A percentile compares a stretch with the other conserved stretches of the same genome.
Evolutionary conservation across 2,888 invertebrate species (phyloP).

Genomic region (Hypercompe scribonia): DNA sequence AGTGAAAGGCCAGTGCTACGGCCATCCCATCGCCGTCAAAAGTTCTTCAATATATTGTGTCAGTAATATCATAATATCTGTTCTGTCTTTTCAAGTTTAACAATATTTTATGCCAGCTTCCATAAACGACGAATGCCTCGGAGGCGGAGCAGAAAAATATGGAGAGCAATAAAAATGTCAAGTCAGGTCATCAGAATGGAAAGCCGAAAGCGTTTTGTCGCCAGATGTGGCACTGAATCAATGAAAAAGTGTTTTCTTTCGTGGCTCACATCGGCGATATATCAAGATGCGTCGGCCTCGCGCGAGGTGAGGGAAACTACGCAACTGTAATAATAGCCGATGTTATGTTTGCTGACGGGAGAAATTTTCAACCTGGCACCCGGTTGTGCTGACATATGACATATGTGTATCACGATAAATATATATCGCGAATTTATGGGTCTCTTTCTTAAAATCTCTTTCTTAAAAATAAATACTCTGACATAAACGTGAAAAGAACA

Average conservation of each 20-base stretch:
- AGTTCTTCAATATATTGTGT: constrained; percentile 73
- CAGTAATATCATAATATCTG: constrained; percentile 79
- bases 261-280: constrained; percentile 79
- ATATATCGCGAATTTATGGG: constrained; percentile 60
- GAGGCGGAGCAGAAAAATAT: constrained; percentile 81
- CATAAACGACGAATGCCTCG: constrained; percentile 77
- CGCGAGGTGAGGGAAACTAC: constrained; percentile 52
- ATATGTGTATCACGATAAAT: constrained; percentile 60
- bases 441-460: constrained; percentile 60
- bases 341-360: constrained; percentile 77
- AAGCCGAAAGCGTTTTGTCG: constrained; percentile 84
- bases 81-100: constrained; percentile 76
- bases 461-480: constrained; percentile 62
- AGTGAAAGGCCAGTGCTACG: constrained; percentile 47
- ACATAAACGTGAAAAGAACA: constrained; percentile 37
- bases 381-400: constrained; percentile 71
- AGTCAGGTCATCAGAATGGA: constrained; percentile 86
- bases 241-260: constrained; percentile 85
- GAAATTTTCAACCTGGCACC: constrained; percentile 75
- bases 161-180: constrained; percentile 86
- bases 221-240: constrained; percentile 86
- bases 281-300: constrained; percentile 68
- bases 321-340: constrained; percentile 70
- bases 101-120: constrained; percentile 80
- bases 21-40: constrained; percentile 62